Base-by-base conservation (phyloP, 1,140 invertebrate genomes). In the Drosophila kepulauana region DNA sequence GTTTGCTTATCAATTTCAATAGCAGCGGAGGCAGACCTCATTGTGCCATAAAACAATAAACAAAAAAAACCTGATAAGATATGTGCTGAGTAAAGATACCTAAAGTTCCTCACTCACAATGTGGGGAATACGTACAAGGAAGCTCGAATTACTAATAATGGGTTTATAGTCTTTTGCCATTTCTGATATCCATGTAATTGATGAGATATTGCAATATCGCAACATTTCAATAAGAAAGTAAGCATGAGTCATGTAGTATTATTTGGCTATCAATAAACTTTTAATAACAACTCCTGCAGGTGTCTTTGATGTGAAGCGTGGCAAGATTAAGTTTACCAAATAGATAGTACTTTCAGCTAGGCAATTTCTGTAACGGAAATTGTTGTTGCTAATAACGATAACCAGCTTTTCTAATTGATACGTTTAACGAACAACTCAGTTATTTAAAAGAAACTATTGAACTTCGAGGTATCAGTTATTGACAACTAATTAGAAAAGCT, bases 1-100 rank as follows among this genome's bases (percentile, higher is more conserved):
- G 41, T 20, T 43, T 13, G 35, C 52, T 65, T 78, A 62, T 78
- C 73, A 64, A 43, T 35, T 70, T 58, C 35, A 13, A 49, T 43
- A 20, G 6, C 16, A 41, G 25, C 35, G 20, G 35, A 35, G 5
- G 35, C 54, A 38, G 10, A 57, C 35, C 20, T 5, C 13, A 11
- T 20, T 6, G 16, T 57, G 30, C 51, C 28, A 54, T 54, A 35
- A 35, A 38, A 38, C 35, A 38, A 38, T 38, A 38, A 38, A 33
- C 5, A 33, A 38, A 54, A 52, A 6, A 6, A 30, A n/a, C 1
- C n/a, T 13, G 62, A 65, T 54, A 56, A 65, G 63, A 65, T 65
- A 59, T 20, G 54, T 38, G 54, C 2, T 48, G 25, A 13, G 5
- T 11, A 6, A 11, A 58, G 38, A 58, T n/a, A 58, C 56, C 20